Percentiles rank a stretch among this genome's conserved stretches.
phyloP scores from a whole-genome alignment of 2,888 invertebrate species.

The Temnothorax unifasciatus region DNA sequence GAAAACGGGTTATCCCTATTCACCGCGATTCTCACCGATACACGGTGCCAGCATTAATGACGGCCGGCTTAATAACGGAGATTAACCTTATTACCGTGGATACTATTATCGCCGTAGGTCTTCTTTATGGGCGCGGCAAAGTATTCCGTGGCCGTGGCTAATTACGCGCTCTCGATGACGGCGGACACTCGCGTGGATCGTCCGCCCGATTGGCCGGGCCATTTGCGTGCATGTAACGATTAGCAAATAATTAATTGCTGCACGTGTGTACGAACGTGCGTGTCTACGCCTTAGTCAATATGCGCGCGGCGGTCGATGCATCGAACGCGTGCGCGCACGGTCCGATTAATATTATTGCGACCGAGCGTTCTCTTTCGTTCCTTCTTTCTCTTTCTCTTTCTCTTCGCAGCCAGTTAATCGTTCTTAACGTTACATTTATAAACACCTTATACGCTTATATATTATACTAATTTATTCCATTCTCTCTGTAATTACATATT shows the following conservation, averaged over 20 bases:
- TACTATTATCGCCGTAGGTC: slow-evolving; percentile 32
- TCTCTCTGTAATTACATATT: background rate
- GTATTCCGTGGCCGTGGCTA: slow-evolving; percentile 29
- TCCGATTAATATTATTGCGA: slow-evolving; percentile 36
- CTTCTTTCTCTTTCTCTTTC: slow-evolving; percentile 2
- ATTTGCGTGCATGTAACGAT: slow-evolving; percentile 47
- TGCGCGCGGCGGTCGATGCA: slow-evolving; percentile 22
- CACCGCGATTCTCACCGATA: slow-evolving; percentile 44
- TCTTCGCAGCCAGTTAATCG: background rate
- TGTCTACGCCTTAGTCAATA: slow-evolving; percentile 45
- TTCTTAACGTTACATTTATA: slow-evolving; percentile 2
- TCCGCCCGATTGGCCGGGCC: background rate
- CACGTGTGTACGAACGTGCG: slow-evolving; percentile 54
- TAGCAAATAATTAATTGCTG: slow-evolving; percentile 62
- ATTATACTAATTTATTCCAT: background rate
- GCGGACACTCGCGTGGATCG: slow-evolving; percentile 9
- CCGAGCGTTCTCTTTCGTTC: background rate
- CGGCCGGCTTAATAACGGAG: slow-evolving; percentile 41
- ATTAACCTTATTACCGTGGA: slow-evolving; percentile 51
- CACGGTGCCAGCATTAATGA: slow-evolving; percentile 37
- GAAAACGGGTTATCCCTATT: slow-evolving; percentile 46
- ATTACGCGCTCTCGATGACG: slow-evolving; percentile 40
- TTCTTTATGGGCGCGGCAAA: slow-evolving; percentile 40
- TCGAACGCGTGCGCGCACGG: slow-evolving; percentile 31
- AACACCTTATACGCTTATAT: background rate